phyloP scores from a whole-genome alignment of 2,113 vertebrate genomes.

The Pavo muticus region DNA sequence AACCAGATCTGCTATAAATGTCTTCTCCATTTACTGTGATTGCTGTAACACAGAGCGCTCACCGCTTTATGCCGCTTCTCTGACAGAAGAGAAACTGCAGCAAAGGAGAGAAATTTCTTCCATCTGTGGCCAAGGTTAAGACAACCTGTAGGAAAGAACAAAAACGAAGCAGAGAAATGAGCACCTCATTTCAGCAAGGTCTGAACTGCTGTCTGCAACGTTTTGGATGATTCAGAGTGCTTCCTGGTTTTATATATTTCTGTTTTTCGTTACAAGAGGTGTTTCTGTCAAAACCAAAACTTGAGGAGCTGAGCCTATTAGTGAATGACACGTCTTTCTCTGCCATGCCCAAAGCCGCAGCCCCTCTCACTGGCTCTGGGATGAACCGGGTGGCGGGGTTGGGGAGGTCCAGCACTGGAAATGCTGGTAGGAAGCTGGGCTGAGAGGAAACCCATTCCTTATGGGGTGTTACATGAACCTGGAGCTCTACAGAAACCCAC shows the following conservation, averaged over 20 bases:
- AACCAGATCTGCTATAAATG: neutral
- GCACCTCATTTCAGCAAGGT: neutral
- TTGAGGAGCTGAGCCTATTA: neutral
- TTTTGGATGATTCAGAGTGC: neutral
- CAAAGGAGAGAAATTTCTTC: neutral
- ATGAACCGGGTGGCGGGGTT: neutral
- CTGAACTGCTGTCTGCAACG: neutral
- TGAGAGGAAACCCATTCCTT: neutral
- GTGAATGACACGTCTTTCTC: neutral
- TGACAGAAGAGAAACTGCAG: slow-evolving; percentile 11
- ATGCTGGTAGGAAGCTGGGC: neutral
- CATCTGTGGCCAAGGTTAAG: neutral
- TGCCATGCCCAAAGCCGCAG: neutral
- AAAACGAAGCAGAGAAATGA: neutral
- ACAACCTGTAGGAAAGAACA: neutral
- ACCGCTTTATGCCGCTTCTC: neutral
- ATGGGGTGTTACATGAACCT: neutral
- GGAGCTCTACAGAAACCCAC: neutral
- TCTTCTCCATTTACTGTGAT: neutral
- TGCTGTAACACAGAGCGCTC: neutral
- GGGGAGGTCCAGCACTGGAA: neutral
- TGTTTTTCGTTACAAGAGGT: neutral
- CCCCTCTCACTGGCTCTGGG: neutral
- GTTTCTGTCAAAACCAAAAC: neutral
- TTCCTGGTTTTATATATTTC: neutral